Evolutionary conservation across 2,888 invertebrate genomes (phyloP).

Genomic region (Lumbricus terrestris): DNA sequence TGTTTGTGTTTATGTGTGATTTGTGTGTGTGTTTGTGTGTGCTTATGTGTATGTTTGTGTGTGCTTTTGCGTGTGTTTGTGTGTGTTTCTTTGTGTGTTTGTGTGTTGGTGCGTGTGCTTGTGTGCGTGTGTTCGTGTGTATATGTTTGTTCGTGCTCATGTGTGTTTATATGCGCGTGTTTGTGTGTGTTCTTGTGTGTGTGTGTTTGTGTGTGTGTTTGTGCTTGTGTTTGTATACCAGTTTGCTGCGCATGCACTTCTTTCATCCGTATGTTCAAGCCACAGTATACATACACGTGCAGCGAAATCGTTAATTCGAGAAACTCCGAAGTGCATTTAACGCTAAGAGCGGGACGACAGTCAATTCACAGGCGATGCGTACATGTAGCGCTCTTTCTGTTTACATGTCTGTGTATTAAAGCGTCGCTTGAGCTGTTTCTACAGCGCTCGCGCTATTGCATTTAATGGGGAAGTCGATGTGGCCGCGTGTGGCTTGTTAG

Average conservation of each 20-base stretch:
- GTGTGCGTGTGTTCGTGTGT: neutral
- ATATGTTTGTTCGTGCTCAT: neutral
- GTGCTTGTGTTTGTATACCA: neutral
- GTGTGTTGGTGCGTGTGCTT: too few species aligned
- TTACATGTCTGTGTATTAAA: too few species aligned
- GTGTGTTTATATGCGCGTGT: neutral
- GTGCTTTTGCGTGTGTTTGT: neutral
- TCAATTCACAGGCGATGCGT: neutral
- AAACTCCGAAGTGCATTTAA: neutral
- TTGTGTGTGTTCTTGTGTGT: neutral
- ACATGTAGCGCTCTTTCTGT: too few species aligned
- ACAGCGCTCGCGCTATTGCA: neutral
- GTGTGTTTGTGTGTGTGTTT: neutral
- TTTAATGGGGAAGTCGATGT: neutral
- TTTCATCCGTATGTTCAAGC: neutral
- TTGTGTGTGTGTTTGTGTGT: neutral
- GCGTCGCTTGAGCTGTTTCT: too few species aligned
- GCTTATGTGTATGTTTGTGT: neutral
- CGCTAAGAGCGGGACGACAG: neutral
- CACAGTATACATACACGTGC: too few species aligned
- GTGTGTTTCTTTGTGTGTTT: too few species aligned
- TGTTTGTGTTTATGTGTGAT: neutral
- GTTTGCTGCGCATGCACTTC: neutral
- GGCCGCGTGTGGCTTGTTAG: neutral
- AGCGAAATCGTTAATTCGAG: neutral